Percentiles rank a stretch among this genome's conserved stretches.
phyloP scores from a whole-genome alignment of 64 coral and sea anemone species.

The Stichodactyla mertensii region DNA sequence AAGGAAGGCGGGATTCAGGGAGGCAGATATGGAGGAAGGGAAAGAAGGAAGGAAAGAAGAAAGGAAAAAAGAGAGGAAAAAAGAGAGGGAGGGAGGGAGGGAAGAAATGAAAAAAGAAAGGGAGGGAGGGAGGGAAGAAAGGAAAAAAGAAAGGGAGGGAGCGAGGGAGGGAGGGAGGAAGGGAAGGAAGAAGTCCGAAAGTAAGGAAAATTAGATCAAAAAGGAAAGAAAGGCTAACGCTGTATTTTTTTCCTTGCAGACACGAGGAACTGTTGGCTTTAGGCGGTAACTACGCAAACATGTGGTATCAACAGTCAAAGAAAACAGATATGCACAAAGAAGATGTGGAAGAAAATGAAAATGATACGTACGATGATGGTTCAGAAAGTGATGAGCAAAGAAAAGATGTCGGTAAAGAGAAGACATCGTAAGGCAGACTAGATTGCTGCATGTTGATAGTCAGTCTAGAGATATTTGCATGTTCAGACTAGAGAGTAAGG shows the following conservation, averaged over 20 bases:
- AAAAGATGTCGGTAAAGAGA: background rate
- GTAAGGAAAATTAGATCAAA: background rate
- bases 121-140: background rate
- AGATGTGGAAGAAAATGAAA: background rate
- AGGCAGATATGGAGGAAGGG: background rate
- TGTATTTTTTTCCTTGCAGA: constrained; percentile 18
- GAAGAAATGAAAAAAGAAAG: no score
- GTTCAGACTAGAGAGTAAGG: background rate
- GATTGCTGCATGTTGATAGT: background rate
- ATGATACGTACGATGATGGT: background rate
- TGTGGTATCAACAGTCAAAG: constrained; percentile 71
- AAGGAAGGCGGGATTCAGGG: background rate
- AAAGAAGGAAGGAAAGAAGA: no score
- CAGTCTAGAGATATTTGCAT: background rate
- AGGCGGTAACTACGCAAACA: constrained; percentile 47
- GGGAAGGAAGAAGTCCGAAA: background rate
- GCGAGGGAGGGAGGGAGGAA: background rate
- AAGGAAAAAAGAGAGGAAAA: background rate
- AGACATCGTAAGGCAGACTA: background rate
- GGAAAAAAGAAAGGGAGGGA: background rate
- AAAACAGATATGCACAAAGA: constrained; percentile 15
- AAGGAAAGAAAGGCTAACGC: background rate
- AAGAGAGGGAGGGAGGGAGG: background rate
- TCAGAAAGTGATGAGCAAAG: background rate
- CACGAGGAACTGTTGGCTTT: constrained; percentile 62